Evolutionary conservation across 2,888 invertebrate genomes (phyloP).

Genomic region (Agrotis segetum): DNA sequence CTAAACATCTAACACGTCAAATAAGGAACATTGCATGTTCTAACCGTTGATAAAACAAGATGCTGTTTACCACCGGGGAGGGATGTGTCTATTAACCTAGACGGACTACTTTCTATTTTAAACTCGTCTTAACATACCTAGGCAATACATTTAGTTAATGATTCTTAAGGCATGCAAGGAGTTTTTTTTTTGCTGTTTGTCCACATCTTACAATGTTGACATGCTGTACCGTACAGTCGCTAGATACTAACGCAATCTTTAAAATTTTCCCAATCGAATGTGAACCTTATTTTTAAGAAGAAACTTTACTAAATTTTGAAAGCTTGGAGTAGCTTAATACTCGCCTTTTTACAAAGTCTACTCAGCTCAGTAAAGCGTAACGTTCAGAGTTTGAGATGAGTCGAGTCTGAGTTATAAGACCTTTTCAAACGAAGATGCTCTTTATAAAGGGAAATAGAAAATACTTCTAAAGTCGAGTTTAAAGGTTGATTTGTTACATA

Average conservation of each 20-base stretch:
- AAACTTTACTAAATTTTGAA: too few relatives aligned
- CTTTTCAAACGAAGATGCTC: not conserved
- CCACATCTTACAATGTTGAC: conserved; percentile 23
- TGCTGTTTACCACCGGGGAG: conserved; percentile 56
- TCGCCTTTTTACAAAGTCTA: not conserved
- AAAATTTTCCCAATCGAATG: too few relatives aligned
- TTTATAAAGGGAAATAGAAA: conserved; percentile 1
- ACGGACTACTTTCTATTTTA: conserved; percentile 65
- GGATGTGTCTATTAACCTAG: conserved; percentile 64
- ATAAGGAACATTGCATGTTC: conserved; percentile 48
- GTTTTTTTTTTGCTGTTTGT: conserved; percentile 50
- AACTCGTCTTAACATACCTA: conserved; percentile 64
- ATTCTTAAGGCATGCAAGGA: conserved; percentile 50
- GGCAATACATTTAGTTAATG: conserved; percentile 64
- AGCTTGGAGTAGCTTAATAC: too few relatives aligned
- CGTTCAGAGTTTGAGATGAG: not conserved
- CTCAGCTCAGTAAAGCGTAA: not conserved
- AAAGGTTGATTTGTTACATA: conserved; percentile 25
- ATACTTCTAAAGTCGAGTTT: not conserved
- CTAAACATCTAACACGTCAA: conserved; percentile 10
- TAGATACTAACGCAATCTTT: too few relatives aligned
- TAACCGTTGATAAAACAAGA: conserved; percentile 54
- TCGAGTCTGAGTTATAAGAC: not conserved
- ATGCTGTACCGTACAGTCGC: too few relatives aligned
- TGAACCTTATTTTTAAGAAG: too few relatives aligned